These are phyloP conservation scores for Periphyllus acericola DNA, from an alignment of 2,888 invertebrate genomes.

Conservation along the genomic window DNA sequence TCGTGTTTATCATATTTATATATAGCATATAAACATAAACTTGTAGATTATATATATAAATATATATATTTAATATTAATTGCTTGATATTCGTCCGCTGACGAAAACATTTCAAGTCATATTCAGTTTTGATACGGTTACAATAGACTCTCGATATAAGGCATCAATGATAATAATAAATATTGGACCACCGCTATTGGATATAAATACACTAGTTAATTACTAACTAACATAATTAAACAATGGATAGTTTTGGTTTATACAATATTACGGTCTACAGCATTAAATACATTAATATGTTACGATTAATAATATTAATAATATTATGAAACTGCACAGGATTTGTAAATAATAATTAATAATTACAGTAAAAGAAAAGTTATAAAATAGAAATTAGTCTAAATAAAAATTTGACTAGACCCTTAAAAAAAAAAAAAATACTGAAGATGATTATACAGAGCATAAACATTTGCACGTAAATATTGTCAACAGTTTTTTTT, in stretches of 20 bases:
- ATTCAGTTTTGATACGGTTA: slow-evolving; percentile 14
- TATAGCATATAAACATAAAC: not conserved
- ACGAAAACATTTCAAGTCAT: not conserved
- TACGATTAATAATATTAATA: slow-evolving; percentile 37
- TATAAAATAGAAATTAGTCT: slow-evolving; percentile 54
- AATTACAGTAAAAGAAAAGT: slow-evolving; percentile 35
- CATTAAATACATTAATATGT: slow-evolving; percentile 16
- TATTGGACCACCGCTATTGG: slow-evolving; percentile 48
- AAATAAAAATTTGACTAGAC: slow-evolving; percentile 58
- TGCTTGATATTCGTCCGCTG: not conserved
- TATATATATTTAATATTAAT: slow-evolving; percentile 13
- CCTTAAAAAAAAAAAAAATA: slow-evolving; percentile 25
- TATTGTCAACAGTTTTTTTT: slow-evolving; percentile 6
- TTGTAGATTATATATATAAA: not conserved
- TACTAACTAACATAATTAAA: slow-evolving; percentile 20
- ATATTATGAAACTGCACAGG: slow-evolving; percentile 32
- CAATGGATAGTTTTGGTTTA: not conserved
- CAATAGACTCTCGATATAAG: not conserved
- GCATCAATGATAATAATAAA: slow-evolving; percentile 38
- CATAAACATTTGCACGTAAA: not conserved
- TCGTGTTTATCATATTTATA: not conserved
- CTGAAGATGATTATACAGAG: slow-evolving; percentile 2
- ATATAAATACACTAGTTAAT: slow-evolving; percentile 35
- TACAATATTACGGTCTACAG: slow-evolving; percentile 19
- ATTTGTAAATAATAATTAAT: slow-evolving; percentile 23